These are phyloP conservation scores for Tigriopus japonicus DNA, from an alignment of 1,140 invertebrate genomes.

Conservation along the genomic window DNA sequence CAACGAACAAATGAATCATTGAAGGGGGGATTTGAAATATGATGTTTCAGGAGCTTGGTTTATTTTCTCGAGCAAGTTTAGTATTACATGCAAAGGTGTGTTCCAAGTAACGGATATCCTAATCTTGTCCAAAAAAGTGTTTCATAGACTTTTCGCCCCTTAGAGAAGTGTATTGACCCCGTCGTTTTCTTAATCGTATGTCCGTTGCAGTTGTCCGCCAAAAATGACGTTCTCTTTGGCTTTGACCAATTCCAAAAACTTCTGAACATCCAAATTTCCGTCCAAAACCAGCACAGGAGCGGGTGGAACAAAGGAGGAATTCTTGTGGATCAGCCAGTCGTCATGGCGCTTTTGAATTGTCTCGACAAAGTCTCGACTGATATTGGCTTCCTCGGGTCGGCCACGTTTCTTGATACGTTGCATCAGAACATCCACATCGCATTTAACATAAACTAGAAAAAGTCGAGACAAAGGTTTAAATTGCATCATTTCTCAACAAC, in stretches of 20 bases:
- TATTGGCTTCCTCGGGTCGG: slow-evolving; percentile 5
- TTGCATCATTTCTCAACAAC: too few relatives aligned
- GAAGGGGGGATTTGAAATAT: too few relatives aligned
- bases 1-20: too few relatives aligned
- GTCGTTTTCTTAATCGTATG: too few relatives aligned
- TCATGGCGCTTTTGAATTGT: not conserved
- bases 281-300: not conserved
- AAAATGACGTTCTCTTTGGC: not conserved
- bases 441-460: slow-evolving; percentile 1
- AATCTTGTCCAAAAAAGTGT: too few relatives aligned
- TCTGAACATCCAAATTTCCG: not conserved
- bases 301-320: not conserved
- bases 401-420: slow-evolving; percentile 4
- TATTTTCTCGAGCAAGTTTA: too few relatives aligned
- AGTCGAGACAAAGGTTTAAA: not conserved
- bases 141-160: too few relatives aligned
- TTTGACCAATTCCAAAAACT: not conserved
- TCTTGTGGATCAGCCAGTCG: slow-evolving; percentile 5
- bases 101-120: too few relatives aligned
- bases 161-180: too few relatives aligned
- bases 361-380: not conserved
- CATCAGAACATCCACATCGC: not conserved
- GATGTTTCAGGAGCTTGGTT: too few relatives aligned
- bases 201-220: too few relatives aligned
- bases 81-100: too few relatives aligned